Conservation (phyloP, 92 coral and sea anemone species). For the Porites rus region DNA sequence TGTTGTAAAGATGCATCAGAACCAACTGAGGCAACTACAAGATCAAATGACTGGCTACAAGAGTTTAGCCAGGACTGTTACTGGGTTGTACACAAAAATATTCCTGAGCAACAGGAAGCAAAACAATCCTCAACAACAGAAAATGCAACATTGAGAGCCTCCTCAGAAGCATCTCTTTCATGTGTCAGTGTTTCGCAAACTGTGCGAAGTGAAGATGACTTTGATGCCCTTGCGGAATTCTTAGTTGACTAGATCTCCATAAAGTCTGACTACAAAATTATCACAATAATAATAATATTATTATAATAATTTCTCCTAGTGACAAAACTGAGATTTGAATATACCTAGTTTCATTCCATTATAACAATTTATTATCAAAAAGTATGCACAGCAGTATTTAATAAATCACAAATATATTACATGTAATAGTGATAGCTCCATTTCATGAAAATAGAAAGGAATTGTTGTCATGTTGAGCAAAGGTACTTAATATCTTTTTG, state of each 20-base stretch:
- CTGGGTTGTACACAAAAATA: constrained; percentile 39
- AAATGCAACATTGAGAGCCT: not conserved
- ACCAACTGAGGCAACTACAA: not conserved
- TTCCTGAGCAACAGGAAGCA: not conserved
- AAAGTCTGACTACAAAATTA: not conserved
- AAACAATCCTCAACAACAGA: not conserved
- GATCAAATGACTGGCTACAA: constrained; percentile 55
- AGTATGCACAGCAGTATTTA: too few species aligned
- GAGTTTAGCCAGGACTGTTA: constrained; percentile 46
- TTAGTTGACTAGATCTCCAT: not conserved
- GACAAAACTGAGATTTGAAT: too few species aligned
- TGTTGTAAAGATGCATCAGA: not conserved
- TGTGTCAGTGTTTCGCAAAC: not conserved
- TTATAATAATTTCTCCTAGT: too few species aligned
- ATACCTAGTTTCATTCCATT: too few species aligned
- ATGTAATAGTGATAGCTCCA: too few species aligned
- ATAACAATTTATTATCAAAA: too few species aligned
- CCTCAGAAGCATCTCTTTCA: not conserved
- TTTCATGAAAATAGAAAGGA: too few species aligned
- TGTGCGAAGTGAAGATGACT: constrained; percentile 21
- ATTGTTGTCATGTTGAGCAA: too few species aligned
- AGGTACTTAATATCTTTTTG: too few species aligned
- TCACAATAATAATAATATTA: not conserved
- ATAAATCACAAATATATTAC: too few species aligned
- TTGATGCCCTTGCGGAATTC: constrained; percentile 54